Percentiles rank a stretch among this genome's conserved stretches.
These are phyloP conservation scores for Vidua chalybeata DNA, from an alignment of 2,113 vertebrate species.

Conservation along the genomic window DNA sequence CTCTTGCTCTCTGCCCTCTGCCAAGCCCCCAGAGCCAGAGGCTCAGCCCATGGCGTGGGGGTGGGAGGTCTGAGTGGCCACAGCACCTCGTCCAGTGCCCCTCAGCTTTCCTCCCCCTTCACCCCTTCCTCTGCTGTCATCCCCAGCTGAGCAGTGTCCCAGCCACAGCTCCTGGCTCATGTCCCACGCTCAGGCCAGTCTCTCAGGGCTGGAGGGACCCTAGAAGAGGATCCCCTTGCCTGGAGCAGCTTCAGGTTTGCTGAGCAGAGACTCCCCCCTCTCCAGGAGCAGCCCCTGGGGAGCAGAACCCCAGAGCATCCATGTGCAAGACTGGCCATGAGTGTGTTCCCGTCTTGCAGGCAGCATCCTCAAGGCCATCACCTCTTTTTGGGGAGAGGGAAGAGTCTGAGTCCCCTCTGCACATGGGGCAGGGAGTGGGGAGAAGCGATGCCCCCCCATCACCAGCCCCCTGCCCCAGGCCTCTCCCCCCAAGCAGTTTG, in stretches of 20 bases:
- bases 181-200: neutral
- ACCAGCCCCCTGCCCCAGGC: neutral
- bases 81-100: too few relatives aligned
- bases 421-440: fast-evolving
- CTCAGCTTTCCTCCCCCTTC: neutral
- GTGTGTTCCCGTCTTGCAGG: fast-evolving
- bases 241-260: neutral
- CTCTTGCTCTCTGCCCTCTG: fast-evolving
- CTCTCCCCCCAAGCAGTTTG: neutral
- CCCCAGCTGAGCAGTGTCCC: neutral
- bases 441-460: fast-evolving
- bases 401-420: neutral
- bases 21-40: neutral
- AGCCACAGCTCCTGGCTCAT: neutral
- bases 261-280: neutral
- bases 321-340: neutral
- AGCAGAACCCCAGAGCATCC: neutral
- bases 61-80: neutral
- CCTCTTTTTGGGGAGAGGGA: neutral
- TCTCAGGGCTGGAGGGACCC: neutral
- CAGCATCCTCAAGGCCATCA: neutral
- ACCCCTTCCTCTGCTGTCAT: neutral
- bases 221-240: neutral
- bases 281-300: neutral
- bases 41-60: neutral